Evolutionary conservation across 1,140 invertebrate genomes (phyloP), one percentile per base, ranked within the genome.

Genomic region (Zaprionus taronus): DNA sequence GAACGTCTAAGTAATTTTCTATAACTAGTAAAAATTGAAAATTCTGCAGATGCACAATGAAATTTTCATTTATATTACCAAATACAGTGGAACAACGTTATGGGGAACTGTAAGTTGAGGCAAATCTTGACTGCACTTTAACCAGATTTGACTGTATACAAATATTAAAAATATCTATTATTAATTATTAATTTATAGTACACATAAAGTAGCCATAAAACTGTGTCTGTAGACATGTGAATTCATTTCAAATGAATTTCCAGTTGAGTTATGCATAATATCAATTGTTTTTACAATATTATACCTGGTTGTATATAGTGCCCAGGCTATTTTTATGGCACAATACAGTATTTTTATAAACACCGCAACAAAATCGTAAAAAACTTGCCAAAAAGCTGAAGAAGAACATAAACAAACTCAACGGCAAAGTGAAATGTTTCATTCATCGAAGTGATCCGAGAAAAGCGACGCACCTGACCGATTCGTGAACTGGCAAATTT

Each of bases 301-400:
- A 28, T n/a, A 53, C 15, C 47, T 17, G 6, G 3, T 31, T 69
- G 36, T 64, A 56, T 55, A 26, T 56, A 31, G 31, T 60, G 31
- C n/a, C 15, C 17, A 9, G 22, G 38, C 63, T 77, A 77, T 72
- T 72, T 75, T 75, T 71, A 60, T 51, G 65, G 68, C 12, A 53
- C 67, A 9, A 7, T 58, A 56, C 38, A 70, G 9, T 34, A 58
- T 66, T 79, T 81, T 64, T 62, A 85, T 85, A 86, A 86, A 83
- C 72, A 86, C 76, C 83, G 49, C 83, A 73, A 79, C 36, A 79
- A 77, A 84, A 55, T 64, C 83, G 62, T 81, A 79, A 86, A 84
- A 84, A 65, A 28, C 53, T 77, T 57, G 61, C 70, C 65, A 77
- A 75, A 84, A 81, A 70, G 73, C 56, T 61, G 67, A 62, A 53